Conservation (phyloP, 2,113 vertebrate genomes). For the Malurus alboscapulatus region DNA sequence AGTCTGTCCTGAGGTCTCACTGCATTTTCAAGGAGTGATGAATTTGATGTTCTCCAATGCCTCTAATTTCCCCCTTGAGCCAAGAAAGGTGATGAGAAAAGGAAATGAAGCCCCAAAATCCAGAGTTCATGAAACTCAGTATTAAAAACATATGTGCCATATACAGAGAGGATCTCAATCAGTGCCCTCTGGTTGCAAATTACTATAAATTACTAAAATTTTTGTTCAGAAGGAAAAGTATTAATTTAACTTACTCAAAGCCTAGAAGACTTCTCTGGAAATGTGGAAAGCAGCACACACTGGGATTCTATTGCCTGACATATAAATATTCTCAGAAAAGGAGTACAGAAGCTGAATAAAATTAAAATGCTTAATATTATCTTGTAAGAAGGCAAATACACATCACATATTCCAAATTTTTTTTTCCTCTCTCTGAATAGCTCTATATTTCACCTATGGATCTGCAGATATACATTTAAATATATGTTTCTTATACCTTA, state of each 20-base stretch:
- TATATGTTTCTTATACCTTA: background rate
- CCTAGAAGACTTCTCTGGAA: background rate
- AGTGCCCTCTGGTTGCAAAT: background rate
- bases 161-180: background rate
- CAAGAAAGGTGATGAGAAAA: conserved; percentile 60
- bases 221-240: background rate
- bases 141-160: conserved; percentile 28
- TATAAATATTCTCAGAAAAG: background rate
- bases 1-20: conserved; percentile 47
- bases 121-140: background rate
- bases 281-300: background rate
- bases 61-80: conserved; percentile 46
- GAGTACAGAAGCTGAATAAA: background rate
- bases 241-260: background rate
- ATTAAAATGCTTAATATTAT: accelerated
- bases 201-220: background rate
- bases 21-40: conserved; percentile 63
- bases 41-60: conserved; percentile 59
- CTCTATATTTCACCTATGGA: background rate
- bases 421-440: background rate
- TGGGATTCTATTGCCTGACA: background rate
- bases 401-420: background rate
- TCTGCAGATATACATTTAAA: background rate
- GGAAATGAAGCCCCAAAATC: conserved; percentile 43
- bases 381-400: background rate